These are phyloP conservation scores for Hydrotaea cyrtoneurina DNA, from an alignment of 2,888 invertebrate genomes.

Conservation along the genomic window DNA sequence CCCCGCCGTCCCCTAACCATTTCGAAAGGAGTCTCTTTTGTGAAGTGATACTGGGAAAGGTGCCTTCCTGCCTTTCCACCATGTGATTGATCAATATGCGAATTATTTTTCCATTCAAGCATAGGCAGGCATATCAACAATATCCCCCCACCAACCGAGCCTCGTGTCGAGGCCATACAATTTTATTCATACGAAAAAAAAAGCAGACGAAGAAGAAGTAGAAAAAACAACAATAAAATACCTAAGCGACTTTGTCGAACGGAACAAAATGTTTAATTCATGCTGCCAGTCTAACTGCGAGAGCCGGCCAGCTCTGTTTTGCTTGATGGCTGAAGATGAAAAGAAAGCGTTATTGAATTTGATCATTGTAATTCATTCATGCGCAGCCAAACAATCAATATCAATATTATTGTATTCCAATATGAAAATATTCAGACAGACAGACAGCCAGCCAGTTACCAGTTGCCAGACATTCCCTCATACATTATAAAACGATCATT, in stretches of 20 bases:
- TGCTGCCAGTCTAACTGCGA: slow-evolving; percentile 13
- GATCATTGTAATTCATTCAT: slow-evolving; percentile 66
- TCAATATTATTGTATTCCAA: not conserved
- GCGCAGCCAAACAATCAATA: slow-evolving; percentile 43
- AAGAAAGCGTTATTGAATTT: slow-evolving; percentile 66
- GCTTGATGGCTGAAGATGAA: slow-evolving; percentile 44
- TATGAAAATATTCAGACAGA: not conserved
- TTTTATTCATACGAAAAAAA: slow-evolving; percentile 35
- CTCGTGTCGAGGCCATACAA: not conserved
- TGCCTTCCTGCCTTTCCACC: too few relatives aligned
- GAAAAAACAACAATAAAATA: too few relatives aligned
- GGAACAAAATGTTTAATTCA: slow-evolving; percentile 63
- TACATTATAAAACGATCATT: slow-evolving; percentile 67
- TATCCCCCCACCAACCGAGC: not conserved
- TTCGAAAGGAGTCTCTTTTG: too few relatives aligned
- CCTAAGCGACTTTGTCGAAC: not conserved
- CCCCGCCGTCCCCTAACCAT: too few relatives aligned
- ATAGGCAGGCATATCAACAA: not conserved
- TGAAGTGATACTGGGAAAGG: too few relatives aligned
- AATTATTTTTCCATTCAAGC: slow-evolving; percentile 6
- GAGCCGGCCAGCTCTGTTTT: not conserved
- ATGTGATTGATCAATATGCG: slow-evolving; percentile 21
- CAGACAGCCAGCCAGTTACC: not conserved
- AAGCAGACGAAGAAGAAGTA: too few relatives aligned
- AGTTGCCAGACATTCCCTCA: slow-evolving; percentile 53